Percentiles rank a stretch among this genome's conserved stretches.
Evolutionary conservation across 1,140 invertebrate genomes (phyloP).

Genomic region (Drosophila sp.): DNA sequence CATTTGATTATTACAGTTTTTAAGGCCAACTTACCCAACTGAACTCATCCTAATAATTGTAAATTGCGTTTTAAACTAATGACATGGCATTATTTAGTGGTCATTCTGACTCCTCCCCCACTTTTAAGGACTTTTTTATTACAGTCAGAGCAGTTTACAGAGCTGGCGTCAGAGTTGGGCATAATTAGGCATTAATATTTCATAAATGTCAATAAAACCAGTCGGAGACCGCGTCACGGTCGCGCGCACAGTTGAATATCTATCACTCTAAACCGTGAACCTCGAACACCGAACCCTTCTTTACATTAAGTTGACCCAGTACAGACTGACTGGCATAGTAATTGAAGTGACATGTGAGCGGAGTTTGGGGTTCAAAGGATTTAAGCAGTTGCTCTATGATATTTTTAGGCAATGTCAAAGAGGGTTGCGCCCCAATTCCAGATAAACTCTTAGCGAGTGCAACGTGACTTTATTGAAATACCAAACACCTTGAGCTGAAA

Average conservation of each 20-base stretch:
- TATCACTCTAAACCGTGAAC: neutral
- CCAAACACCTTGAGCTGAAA: slow-evolving; percentile 58
- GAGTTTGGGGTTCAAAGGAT: slow-evolving; percentile 36
- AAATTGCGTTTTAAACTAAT: slow-evolving; percentile 17
- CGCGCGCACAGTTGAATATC: slow-evolving; percentile 1
- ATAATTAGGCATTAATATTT: slow-evolving; percentile 82
- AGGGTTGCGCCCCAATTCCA: slow-evolving; percentile 24
- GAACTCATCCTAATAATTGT: neutral
- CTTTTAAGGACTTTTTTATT: slow-evolving; percentile 8
- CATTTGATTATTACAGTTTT: neutral
- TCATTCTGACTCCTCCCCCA: neutral
- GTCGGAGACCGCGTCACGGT: slow-evolving; percentile 24
- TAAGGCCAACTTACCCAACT: neutral
- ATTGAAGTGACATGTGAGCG: slow-evolving; percentile 15
- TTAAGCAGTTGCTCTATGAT: slow-evolving; percentile 17
- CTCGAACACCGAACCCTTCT: neutral
- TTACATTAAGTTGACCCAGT: slow-evolving; percentile 26
- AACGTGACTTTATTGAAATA: slow-evolving; percentile 75
- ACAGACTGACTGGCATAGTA: slow-evolving; percentile 13
- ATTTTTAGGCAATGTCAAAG: slow-evolving; percentile 29
- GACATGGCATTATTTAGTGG: slow-evolving; percentile 28
- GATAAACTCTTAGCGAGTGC: slow-evolving; percentile 40
- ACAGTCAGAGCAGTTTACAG: neutral
- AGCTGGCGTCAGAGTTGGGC: slow-evolving; percentile 40
- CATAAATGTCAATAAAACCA: slow-evolving; percentile 69